Conservation (phyloP, 1,140 invertebrate genomes). For the Matsumurasca onukii region DNA sequence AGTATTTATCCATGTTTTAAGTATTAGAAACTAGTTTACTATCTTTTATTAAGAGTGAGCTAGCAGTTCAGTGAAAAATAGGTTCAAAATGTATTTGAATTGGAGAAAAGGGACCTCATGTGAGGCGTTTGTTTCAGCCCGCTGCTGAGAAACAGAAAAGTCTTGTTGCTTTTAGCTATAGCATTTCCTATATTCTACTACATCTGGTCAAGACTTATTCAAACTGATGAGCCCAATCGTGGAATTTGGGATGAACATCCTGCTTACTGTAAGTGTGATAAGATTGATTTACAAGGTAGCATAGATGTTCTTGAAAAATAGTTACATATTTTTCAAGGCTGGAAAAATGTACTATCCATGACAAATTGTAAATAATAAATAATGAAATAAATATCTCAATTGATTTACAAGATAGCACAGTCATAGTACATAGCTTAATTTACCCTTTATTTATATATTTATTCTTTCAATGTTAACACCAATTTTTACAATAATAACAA, state of each 20-base stretch:
- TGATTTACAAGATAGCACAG: not conserved
- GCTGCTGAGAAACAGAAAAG: not conserved
- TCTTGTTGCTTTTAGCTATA: not conserved
- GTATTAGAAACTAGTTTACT: no score
- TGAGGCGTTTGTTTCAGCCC: not conserved
- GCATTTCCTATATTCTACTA: not conserved
- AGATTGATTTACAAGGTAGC: not conserved
- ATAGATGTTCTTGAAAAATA: not conserved
- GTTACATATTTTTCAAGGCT: not conserved
- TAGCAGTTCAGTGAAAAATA: no score
- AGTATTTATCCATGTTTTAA: no score
- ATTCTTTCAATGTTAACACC: no score
- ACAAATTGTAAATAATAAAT: not conserved
- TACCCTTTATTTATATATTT: not conserved
- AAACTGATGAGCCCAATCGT: not conserved
- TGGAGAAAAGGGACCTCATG: no score
- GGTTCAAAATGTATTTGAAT: no score
- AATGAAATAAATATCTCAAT: not conserved
- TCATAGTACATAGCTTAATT: not conserved
- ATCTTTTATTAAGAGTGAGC: no score
- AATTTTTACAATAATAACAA: no score
- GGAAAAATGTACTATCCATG: not conserved
- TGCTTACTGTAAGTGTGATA: not conserved
- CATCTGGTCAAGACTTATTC: not conserved
- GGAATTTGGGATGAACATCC: conserved; percentile 8